Evolutionary conservation across 2,113 vertebrate genomes (phyloP).

Genomic region (Scopus umbretta): DNA sequence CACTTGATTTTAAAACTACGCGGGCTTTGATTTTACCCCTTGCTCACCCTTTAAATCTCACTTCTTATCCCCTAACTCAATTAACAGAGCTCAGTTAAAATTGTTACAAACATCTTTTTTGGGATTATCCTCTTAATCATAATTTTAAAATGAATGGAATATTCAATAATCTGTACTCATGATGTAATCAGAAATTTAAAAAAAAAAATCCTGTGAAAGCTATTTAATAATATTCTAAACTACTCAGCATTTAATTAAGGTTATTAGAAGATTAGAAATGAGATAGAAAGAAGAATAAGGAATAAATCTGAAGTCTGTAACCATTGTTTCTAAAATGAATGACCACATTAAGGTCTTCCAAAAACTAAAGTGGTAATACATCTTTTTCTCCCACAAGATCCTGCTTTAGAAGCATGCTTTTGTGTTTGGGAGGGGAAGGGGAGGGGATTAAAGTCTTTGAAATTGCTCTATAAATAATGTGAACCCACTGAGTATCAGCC

Average conservation of each 20-base stretch:
- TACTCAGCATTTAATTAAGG: slow-evolving; percentile 49
- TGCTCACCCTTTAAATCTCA: slow-evolving; percentile 23
- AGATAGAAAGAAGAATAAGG: slow-evolving; percentile 42
- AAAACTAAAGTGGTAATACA: neutral
- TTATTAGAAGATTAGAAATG: slow-evolving; percentile 36
- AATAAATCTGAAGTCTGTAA: slow-evolving; percentile 30
- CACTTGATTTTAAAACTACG: neutral
- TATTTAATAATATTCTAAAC: slow-evolving; percentile 49
- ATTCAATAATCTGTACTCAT: slow-evolving; percentile 39
- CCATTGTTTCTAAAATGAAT: slow-evolving; percentile 42
- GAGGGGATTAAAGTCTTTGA: neutral
- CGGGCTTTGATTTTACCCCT: slow-evolving; percentile 1
- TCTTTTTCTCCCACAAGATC: neutral
- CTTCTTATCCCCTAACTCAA: slow-evolving; percentile 49
- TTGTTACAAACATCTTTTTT: slow-evolving; percentile 39
- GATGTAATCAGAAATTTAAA: slow-evolving; percentile 15
- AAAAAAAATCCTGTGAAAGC: slow-evolving; percentile 40
- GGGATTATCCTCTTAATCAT: slow-evolving; percentile 47
- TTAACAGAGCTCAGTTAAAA: slow-evolving; percentile 37
- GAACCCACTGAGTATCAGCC: neutral
- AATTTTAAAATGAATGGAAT: slow-evolving; percentile 51
- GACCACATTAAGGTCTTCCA: neutral
- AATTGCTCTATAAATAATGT: neutral
- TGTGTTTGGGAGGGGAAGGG: neutral
- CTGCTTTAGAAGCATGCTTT: neutral